Evolutionary conservation across 2,888 invertebrate genomes (phyloP), one percentile per base, ranked within the genome.

Genomic region (Selenia dentaria): DNA sequence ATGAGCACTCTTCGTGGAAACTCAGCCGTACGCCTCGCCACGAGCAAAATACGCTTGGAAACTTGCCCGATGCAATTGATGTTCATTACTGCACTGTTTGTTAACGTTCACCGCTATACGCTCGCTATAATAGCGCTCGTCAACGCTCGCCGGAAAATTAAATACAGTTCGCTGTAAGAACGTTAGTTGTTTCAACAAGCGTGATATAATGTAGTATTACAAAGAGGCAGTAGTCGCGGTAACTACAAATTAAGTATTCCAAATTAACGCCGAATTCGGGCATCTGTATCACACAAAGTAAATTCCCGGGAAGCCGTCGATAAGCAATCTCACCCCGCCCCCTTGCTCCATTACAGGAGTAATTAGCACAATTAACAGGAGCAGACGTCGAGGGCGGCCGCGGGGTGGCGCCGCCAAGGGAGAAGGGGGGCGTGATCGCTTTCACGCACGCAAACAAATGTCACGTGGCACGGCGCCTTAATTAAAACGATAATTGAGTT

Each of bases 401-500:
- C 47, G 52, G 57, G 58, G 59, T 44, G 54, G 51, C 54, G 57
- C 38, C 54, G 44, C 52, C 46, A 53, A 45, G 66, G 27, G 57
- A 56, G 61, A 64, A n/a, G n/a, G 55, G 68, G 63, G 65, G 67
- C 62, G 67, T 76, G 84, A 88, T 88, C 84, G 83, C 83, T 86
- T 85, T 83, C 86, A 87, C 84, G 87, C 88, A 89, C 84, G 89
- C 88, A 88, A 89, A 90, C 88, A 91, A 89, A 91, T 83, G 89
- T 86, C 90, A 90, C 89, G 89, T 88, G 88, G 85, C 83, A 76
- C 77, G 78, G 77, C 79, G 86, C 88, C 86, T 88, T 90, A 89
- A 90, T 90, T 90, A 90, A 90, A 90, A 90, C 89, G 89, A 89
- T 90, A 90, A 90, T 90, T 90, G 89, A 89, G 89, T 90, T 88